A percentile compares a stretch with the other conserved stretches of the same genome.
Evolutionary conservation across 2,888 invertebrate genomes (phyloP).

Genomic region (Eupithecia tripunctaria): DNA sequence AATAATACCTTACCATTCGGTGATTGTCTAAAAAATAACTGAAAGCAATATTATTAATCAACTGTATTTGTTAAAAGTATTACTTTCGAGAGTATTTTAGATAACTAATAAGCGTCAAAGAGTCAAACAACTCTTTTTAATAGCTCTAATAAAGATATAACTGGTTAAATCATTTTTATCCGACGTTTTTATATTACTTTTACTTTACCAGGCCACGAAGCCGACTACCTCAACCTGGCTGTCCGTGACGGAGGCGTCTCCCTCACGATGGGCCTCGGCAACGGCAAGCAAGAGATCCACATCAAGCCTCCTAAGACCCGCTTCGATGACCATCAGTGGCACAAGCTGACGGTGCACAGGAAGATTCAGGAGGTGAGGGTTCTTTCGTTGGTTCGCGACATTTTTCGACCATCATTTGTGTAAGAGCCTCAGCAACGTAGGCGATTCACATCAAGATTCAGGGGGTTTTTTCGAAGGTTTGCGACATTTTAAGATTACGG

Average conservation of each 20-base stretch:
- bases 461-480: too few relatives aligned
- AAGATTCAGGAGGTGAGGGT: slow-evolving; percentile 93
- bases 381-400: background rate
- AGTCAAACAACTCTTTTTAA: too few relatives aligned
- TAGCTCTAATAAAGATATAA: too few relatives aligned
- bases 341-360: slow-evolving; percentile 94
- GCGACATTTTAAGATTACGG: too few relatives aligned
- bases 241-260: slow-evolving; percentile 95
- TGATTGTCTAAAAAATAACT: too few relatives aligned
- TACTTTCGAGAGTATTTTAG: too few relatives aligned
- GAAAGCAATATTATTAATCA: too few relatives aligned
- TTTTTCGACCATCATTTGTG: background rate
- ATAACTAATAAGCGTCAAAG: too few relatives aligned
- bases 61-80: too few relatives aligned
- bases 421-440: background rate
- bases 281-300: slow-evolving; percentile 94
- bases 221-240: slow-evolving; percentile 95
- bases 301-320: slow-evolving; percentile 94
- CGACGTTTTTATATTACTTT: too few relatives aligned
- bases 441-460: background rate
- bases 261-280: slow-evolving; percentile 94
- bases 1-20: too few relatives aligned
- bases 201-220: slow-evolving; percentile 94
- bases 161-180: too few relatives aligned
- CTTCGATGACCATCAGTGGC: slow-evolving; percentile 98